Conservation (phyloP, 2,888 invertebrate species). For the Chalcis sispes region DNA sequence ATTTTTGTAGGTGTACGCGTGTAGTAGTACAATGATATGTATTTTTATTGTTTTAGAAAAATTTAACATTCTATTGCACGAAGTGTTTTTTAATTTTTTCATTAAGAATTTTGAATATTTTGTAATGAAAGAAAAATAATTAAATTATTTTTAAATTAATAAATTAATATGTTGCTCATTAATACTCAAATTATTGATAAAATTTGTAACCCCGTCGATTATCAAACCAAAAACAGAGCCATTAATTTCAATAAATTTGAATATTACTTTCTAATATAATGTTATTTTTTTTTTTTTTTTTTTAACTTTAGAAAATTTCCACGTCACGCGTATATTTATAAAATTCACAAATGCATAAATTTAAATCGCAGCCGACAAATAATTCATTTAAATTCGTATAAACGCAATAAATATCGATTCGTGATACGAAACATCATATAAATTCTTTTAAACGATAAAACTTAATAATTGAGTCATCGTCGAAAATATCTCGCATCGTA, state of each 20-base stretch:
- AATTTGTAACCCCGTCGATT: no score
- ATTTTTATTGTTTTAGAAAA: no score
- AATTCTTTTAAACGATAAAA: conserved; percentile 25
- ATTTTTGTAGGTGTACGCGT: no score
- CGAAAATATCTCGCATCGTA: conserved; percentile 39
- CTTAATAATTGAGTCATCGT: conserved; percentile 18
- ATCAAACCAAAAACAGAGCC: not conserved
- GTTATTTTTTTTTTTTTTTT: not conserved
- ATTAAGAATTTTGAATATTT: no score
- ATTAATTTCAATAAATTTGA: not conserved
- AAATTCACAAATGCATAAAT: not conserved
- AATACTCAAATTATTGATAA: no score
- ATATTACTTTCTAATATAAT: not conserved
- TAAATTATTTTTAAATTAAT: no score
- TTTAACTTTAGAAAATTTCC: not conserved
- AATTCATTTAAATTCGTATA: not conserved
- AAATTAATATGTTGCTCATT: no score
- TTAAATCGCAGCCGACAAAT: no score
- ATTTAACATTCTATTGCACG: no score
- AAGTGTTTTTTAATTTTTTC: no score
- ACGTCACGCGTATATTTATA: not conserved
- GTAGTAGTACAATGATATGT: no score
- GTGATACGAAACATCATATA: not conserved
- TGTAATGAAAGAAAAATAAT: no score
- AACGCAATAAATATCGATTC: conserved; percentile 40